Conservation (phyloP, 1,140 invertebrate genomes). For the Lerema accius region DNA sequence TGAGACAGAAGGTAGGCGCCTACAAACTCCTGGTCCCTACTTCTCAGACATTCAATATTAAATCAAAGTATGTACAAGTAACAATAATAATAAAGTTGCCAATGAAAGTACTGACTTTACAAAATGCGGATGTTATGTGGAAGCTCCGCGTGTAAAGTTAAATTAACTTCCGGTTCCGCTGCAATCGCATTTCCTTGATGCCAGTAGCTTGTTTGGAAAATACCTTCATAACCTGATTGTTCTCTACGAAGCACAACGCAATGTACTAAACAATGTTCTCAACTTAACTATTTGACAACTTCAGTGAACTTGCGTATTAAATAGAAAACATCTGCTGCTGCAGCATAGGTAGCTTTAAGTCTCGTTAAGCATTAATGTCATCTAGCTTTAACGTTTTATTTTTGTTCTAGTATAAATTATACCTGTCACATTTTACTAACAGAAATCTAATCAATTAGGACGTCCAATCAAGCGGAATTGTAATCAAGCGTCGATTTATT, state of each 20-base stretch:
- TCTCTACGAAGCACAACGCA: slow-evolving; percentile 21
- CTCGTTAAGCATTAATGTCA: too few relatives aligned
- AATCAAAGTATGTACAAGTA: neutral
- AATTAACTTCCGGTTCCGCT: slow-evolving; percentile 69
- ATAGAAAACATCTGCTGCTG: too few relatives aligned
- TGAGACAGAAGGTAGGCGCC: too few relatives aligned
- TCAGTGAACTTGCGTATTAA: too few relatives aligned
- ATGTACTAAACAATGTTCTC: neutral
- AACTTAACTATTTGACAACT: neutral
- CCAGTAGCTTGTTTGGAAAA: slow-evolving; percentile 49
- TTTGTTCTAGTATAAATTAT: too few relatives aligned
- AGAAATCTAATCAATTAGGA: too few relatives aligned
- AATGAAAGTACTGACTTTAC: slow-evolving; percentile 23
- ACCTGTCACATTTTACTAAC: too few relatives aligned
- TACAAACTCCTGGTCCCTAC: too few relatives aligned
- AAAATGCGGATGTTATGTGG: slow-evolving; percentile 55
- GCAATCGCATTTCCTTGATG: slow-evolving; percentile 72
- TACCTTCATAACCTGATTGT: slow-evolving; percentile 37
- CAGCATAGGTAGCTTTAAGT: neutral
- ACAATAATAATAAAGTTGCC: slow-evolving; percentile 12
- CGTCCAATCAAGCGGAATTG: too few relatives aligned
- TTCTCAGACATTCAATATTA: neutral
- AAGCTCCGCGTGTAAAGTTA: slow-evolving; percentile 61
- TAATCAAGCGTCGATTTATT: too few relatives aligned
- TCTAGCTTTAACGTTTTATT: too few relatives aligned